Conservation (phyloP, 2,888 invertebrate species). For the Bruchidius siliquastri region DNA sequence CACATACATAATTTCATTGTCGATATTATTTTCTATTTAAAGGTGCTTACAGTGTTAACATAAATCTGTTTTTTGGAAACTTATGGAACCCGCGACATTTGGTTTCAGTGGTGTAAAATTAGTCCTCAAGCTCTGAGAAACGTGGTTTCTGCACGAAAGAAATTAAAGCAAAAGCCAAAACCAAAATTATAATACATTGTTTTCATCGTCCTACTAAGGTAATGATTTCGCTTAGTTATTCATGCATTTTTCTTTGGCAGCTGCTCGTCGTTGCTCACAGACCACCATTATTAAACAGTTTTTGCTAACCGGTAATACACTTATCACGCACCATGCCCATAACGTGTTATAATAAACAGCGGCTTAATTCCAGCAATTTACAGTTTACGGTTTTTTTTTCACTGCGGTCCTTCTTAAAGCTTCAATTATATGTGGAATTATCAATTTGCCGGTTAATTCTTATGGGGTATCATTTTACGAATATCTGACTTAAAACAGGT, state of each 20-base stretch:
- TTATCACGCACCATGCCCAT: neutral
- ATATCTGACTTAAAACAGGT: neutral
- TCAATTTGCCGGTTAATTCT: neutral
- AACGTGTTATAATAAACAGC: conserved; percentile 3
- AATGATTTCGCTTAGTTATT: neutral
- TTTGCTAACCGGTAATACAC: conserved; percentile 1
- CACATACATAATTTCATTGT: too few relatives aligned
- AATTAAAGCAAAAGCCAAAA: neutral
- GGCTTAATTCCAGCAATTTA: neutral
- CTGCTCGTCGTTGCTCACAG: neutral
- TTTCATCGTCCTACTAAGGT: neutral
- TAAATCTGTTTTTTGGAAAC: too few relatives aligned
- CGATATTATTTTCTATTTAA: too few relatives aligned
- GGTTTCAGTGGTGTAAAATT: neutral
- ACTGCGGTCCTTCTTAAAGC: neutral
- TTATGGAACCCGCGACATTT: too few relatives aligned
- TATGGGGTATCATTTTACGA: neutral
- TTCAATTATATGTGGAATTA: neutral
- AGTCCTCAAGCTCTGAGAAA: neutral
- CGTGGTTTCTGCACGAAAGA: neutral
- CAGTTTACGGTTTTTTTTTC: conserved; percentile 1
- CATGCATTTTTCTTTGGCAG: neutral
- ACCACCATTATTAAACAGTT: neutral
- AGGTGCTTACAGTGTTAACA: too few relatives aligned
- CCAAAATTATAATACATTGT: neutral